Base-by-base conservation (phyloP, 2,113 vertebrate genomes). In the Alces alces region DNA sequence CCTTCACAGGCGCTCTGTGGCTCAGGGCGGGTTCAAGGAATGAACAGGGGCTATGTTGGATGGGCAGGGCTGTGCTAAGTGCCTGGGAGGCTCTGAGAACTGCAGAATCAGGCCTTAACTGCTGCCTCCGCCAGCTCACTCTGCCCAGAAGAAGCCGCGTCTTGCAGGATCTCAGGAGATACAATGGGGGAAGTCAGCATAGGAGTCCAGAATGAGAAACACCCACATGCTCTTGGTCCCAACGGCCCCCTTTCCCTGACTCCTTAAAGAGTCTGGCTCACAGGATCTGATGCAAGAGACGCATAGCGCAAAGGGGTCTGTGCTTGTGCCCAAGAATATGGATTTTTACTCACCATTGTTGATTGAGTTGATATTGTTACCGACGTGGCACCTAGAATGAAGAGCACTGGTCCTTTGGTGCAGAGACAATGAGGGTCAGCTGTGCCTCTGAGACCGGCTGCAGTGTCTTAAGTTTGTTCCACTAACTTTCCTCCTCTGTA, bases 11-110 rank as follows among this genome's bases (percentile, higher is more conserved):
- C 0, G 5, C 25, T 36, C 17, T 0, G 9, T 57, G 70, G 25
- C 33, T 39, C 28, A 36, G 25, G 45, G 28, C 6, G 4, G 8
- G 21, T 25, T 3, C 30, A 14, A 7, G 70, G 28, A 79, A 57
- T 30, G 60, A 30, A 21, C n/a, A 6, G 5, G 11, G 3, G n/a
- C 27, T 45, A 47, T 4, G n/a, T 2, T 19, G 39, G 39, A 6
- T 1, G 1, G 15, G 11, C n/a, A 36, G 11, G 5, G 52, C 36
- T 6, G 2, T 0, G 25, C 16, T 15, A 47, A 13, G 25, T 1
- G 11, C 45, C 8, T 12, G 25, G 14, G 21, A 64, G 45, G 13
- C 30, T 19, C 25, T 5, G 14, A 13, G 33, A 92, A 87, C 1
- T 15, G 76, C 13, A 11, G 11, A 91, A 79, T 36, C 5, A 3